Evolutionary conservation across 2,888 invertebrate species (phyloP).

Genomic region (Alsophila aescularia): DNA sequence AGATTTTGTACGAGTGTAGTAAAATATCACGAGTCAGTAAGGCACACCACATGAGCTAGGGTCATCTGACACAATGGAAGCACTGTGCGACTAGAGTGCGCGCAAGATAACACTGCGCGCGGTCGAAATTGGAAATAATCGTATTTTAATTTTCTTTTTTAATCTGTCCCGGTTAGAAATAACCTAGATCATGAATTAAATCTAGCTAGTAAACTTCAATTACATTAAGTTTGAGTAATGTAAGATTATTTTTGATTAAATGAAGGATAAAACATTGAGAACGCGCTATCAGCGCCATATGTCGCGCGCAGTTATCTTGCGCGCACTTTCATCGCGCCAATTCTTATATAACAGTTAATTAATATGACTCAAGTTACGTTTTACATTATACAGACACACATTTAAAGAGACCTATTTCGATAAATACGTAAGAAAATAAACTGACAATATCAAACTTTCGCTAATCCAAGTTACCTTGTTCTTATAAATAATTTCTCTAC

Average conservation of each 20-base stretch:
- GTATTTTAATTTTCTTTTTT: too few relatives aligned
- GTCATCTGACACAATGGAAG: constrained; percentile 58
- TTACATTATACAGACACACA: constrained; percentile 79
- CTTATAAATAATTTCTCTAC: constrained; percentile 85
- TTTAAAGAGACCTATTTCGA: constrained; percentile 75
- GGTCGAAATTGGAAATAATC: too few relatives aligned
- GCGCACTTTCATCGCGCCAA: constrained; percentile 33
- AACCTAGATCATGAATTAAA: too few relatives aligned
- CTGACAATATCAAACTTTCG: constrained; percentile 69
- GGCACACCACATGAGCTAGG: constrained; percentile 70
- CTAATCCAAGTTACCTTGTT: constrained; percentile 76
- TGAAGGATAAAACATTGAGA: too few relatives aligned
- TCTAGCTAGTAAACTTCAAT: too few relatives aligned
- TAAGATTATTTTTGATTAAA: too few relatives aligned
- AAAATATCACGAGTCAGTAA: constrained; percentile 52
- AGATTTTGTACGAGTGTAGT: constrained; percentile 29
- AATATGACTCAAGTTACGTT: constrained; percentile 65
- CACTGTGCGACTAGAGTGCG: constrained; percentile 46
- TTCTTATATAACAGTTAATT: constrained; percentile 26
- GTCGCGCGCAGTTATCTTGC: too few relatives aligned
- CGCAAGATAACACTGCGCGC: too few relatives aligned
- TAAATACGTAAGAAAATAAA: constrained; percentile 84
- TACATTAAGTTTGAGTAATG: too few relatives aligned
- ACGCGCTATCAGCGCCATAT: too few relatives aligned
- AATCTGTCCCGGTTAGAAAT: too few relatives aligned